A percentile compares a stretch with the other conserved stretches of the same genome.
These are phyloP conservation scores for Eristalis pertinax DNA, from an alignment of 2,888 invertebrate species.

Conservation along the genomic window DNA sequence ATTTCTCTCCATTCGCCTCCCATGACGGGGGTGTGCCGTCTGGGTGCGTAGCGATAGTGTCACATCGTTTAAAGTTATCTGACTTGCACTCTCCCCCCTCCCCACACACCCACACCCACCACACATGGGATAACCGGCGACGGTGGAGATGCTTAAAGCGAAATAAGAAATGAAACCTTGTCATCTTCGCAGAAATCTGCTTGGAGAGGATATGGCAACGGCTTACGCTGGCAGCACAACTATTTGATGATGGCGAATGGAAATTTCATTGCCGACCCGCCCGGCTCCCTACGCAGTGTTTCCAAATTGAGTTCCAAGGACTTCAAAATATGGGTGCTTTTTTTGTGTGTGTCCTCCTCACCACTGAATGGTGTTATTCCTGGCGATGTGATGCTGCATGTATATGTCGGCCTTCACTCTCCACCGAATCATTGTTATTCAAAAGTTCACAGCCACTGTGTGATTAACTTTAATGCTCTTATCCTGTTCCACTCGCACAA, in stretches of 20 bases:
- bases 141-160: slow-evolving; percentile 8
- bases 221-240: slow-evolving; percentile 8
- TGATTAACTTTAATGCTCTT: slow-evolving; percentile 68
- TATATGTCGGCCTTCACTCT: not conserved
- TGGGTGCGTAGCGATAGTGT: slow-evolving; percentile 21
- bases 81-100: too few species aligned
- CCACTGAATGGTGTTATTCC: slow-evolving; percentile 45
- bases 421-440: slow-evolving; percentile 52
- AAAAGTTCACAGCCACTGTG: slow-evolving; percentile 63
- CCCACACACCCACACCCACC: not conserved
- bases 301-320: slow-evolving; percentile 47
- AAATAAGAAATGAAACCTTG: slow-evolving; percentile 25
- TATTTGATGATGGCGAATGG: slow-evolving; percentile 37
- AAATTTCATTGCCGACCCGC: slow-evolving; percentile 30
- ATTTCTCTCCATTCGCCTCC: not conserved
- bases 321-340: not conserved
- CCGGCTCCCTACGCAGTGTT: slow-evolving; percentile 9
- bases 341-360: slow-evolving; percentile 29
- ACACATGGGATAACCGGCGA: not conserved
- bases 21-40: not conserved
- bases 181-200: slow-evolving; percentile 12
- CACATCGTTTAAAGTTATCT: slow-evolving; percentile 44
- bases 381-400: slow-evolving; percentile 28
- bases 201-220: slow-evolving; percentile 14
- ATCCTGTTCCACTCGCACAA: slow-evolving; percentile 50